phyloP scores from a whole-genome alignment of 2,113 vertebrate species.

The Nesoenas mayeri region DNA sequence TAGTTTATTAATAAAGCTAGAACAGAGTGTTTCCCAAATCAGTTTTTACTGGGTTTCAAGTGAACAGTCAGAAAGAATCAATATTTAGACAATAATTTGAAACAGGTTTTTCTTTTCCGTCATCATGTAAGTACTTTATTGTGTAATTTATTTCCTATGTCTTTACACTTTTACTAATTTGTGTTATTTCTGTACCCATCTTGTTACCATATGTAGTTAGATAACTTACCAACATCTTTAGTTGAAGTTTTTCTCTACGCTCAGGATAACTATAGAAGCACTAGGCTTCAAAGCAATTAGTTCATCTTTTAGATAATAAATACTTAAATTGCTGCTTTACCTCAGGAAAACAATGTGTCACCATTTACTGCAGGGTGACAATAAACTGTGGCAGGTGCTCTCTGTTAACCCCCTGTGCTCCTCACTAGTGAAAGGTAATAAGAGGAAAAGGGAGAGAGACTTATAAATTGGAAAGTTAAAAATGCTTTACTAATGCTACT shows the following conservation, averaged over 20 bases:
- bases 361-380: no score
- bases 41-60: neutral
- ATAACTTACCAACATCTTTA: neutral
- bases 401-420: no score
- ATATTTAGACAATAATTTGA: neutral
- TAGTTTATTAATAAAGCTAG: neutral
- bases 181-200: neutral
- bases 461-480: no score
- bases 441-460: no score
- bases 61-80: neutral
- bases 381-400: no score
- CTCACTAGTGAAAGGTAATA: no score
- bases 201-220: neutral
- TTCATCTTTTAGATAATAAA: neutral
- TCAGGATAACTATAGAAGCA: neutral
- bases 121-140: neutral
- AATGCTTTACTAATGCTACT: no score
- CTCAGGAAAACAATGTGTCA: neutral
- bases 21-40: neutral
- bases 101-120: neutral
- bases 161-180: neutral
- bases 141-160: neutral
- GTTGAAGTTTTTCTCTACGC: neutral
- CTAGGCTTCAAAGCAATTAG: neutral
- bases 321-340: neutral